Evolutionary conservation across 2,888 invertebrate species (phyloP).

Genomic region (Eristalis tenax): DNA sequence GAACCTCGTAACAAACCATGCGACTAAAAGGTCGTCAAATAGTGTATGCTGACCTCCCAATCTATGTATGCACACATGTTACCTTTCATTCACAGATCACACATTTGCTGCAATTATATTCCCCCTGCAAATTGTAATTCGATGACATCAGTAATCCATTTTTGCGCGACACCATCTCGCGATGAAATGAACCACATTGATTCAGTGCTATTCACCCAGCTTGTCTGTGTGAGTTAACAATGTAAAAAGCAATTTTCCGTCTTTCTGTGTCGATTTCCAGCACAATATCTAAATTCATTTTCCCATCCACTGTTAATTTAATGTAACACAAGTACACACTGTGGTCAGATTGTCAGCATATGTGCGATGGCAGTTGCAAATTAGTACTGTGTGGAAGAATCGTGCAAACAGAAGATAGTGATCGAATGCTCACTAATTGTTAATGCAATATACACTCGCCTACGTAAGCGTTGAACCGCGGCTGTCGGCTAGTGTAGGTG

Average conservation of each 20-base stretch:
- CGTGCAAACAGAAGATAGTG: neutral
- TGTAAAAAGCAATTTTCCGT: neutral
- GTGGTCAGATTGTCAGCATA: neutral
- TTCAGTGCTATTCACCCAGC: neutral
- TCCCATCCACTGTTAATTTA: neutral
- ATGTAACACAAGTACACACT: neutral
- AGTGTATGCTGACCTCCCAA: neutral
- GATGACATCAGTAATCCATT: neutral
- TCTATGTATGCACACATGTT: neutral
- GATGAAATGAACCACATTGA: neutral
- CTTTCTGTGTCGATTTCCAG: neutral
- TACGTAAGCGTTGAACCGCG: neutral
- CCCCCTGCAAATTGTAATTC: neutral
- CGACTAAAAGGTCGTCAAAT: neutral
- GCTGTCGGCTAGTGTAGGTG: neutral
- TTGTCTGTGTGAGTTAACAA: neutral
- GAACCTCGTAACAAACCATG: neutral
- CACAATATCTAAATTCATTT: neutral
- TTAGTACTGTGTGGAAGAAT: neutral
- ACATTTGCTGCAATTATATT: neutral
- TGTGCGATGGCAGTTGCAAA: neutral
- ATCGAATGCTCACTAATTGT: constrained; percentile 4
- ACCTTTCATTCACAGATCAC: neutral
- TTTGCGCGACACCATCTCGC: neutral
- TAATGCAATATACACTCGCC: neutral